Percentiles rank a stretch among this genome's conserved stretches.
Conservation (phyloP, 2,113 vertebrate genomes). For the Catharus bicknelli region DNA sequence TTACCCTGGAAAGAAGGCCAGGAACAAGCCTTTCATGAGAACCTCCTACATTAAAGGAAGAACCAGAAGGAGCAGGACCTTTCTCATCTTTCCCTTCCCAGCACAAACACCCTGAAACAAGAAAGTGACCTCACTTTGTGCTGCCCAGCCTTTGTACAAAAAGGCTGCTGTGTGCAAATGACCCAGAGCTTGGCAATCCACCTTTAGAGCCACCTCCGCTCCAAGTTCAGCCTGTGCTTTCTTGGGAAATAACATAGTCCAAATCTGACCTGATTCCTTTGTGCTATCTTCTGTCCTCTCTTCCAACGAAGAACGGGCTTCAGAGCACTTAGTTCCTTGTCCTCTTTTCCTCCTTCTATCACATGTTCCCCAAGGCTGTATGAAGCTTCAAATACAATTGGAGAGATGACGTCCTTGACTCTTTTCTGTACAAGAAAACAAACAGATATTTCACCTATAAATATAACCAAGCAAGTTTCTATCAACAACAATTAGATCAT, state of each 20-base stretch:
- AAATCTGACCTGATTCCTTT: conserved; percentile 87
- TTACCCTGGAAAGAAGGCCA: neutral
- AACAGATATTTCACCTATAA: neutral
- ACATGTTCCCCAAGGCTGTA: conserved; percentile 86
- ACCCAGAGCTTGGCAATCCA: neutral
- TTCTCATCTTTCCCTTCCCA: neutral
- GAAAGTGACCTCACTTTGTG: neutral
- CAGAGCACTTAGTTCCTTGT: conserved; percentile 84
- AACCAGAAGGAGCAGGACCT: neutral
- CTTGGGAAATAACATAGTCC: neutral
- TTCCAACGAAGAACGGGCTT: conserved; percentile 92
- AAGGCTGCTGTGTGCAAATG: neutral
- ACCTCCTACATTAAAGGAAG: neutral
- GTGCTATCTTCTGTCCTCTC: conserved; percentile 90
- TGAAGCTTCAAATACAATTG: conserved; percentile 89
- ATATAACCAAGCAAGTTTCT: neutral
- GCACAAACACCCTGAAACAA: neutral
- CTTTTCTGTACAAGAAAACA: conserved; percentile 82
- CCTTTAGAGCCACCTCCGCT: neutral
- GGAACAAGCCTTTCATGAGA: neutral
- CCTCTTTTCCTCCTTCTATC: conserved; percentile 62
- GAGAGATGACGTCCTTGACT: conserved; percentile 92
- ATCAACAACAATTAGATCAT: neutral
- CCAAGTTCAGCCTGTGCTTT: neutral
- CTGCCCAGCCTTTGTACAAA: neutral